Conservation (phyloP, 2,797 vertebrate species). For the Labeo calbasu region DNA sequence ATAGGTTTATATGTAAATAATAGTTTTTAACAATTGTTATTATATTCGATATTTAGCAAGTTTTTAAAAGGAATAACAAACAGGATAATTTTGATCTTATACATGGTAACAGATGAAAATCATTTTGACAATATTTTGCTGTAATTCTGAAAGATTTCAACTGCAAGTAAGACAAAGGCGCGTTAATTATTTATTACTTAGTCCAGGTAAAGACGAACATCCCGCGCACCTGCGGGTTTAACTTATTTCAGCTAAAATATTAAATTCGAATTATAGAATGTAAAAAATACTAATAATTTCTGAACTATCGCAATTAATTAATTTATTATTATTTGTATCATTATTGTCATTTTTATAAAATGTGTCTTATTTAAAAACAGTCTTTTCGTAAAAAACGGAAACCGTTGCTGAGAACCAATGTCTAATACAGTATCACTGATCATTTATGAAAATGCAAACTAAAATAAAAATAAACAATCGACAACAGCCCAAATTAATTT, state of each 20-base stretch:
- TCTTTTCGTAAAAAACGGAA: not conserved
- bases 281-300: not conserved
- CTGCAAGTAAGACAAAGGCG: not conserved
- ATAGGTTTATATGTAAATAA: not conserved
- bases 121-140: not conserved
- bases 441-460: not conserved
- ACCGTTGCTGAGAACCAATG: not conserved
- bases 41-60: not conserved
- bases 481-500: not conserved
- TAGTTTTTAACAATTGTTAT: not conserved
- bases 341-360: not conserved
- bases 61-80: not conserved
- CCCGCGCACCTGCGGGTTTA: not conserved
- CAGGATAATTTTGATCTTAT: not conserved
- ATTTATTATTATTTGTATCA: not conserved
- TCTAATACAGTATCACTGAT: not conserved
- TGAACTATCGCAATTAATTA: not conserved
- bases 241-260: not conserved
- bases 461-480: not conserved
- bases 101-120: not conserved
- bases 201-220: not conserved
- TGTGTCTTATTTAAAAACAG: not conserved
- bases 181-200: slow-evolving; percentile 7
- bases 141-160: not conserved
- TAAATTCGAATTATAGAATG: not conserved